Base-by-base conservation (phyloP, 1,140 invertebrate species). In the Rhyzopertha dominica region DNA sequence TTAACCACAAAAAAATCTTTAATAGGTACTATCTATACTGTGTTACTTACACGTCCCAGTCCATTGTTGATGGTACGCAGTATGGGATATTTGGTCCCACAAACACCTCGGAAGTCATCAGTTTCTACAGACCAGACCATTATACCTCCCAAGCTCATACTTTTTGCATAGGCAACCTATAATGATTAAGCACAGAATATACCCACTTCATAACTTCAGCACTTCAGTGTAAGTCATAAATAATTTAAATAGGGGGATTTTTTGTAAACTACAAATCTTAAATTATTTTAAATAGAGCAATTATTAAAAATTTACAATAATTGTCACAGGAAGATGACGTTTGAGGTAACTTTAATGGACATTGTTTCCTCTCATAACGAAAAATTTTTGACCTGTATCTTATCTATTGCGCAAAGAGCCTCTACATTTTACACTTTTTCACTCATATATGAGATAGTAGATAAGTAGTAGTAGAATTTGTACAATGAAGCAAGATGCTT, bases 41-140 rank as follows among this genome's bases (percentile, higher is more conserved):
- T n/a, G n/a, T n/a, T n/a, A n/a, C n/a, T n/a, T n/a, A n/a, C n/a
- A n/a, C 12, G 34, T 40, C 7, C 53, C 34, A 58, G 16, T 17
- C 40, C 48, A 29, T 30, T 43, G 9, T 78, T 78, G 14, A 85
- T 71, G 2, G 78, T 63, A 30, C 62, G 74, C 10, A 84, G 53
- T 5, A 86, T 59, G 4, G 79, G 74, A 61, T 71, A 84, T 34
- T 70, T 67, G 3, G 74, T 55, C 3, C 76, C 71, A 50, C 80
- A 84, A 0, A 61, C 46, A 3, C 50, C 58, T 10, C 24, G 16
- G 17, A 52, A 46, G 34, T 61, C 58, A 8, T 87, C 85, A 30
- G 80, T 82, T 54, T 87, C 84, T 3, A 88, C 71, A 47, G 79
- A 80, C 84, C 84, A 88, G 0, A 82, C 42, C 81, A 86, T 85